These are phyloP conservation scores for Orientallactaga sibirica DNA, from an alignment of 2,797 vertebrate genomes.

Conservation along the genomic window DNA sequence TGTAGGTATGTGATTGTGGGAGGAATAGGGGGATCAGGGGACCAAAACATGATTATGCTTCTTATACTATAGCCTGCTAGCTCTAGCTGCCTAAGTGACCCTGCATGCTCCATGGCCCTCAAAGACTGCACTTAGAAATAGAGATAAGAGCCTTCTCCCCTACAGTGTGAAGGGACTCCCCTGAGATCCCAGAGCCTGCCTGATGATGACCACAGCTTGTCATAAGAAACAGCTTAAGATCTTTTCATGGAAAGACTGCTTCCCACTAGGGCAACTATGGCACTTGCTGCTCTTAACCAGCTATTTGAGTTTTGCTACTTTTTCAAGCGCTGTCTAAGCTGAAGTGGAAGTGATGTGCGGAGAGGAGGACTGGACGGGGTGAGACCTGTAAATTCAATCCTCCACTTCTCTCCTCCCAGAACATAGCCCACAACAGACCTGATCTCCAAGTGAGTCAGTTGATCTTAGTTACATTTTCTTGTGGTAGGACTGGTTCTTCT, in stretches of 20 bases:
- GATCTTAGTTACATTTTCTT: neutral
- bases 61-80: neutral
- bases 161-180: neutral
- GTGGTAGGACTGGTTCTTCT: neutral
- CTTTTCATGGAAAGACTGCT: accelerated
- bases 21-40: neutral
- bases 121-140: neutral
- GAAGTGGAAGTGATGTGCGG: neutral
- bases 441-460: neutral
- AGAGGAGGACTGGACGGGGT: neutral
- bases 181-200: neutral
- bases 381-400: neutral
- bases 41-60: neutral
- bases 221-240: neutral
- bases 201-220: neutral
- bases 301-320: neutral
- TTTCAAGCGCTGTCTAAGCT: neutral
- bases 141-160: neutral
- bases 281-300: neutral
- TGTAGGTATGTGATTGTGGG: neutral
- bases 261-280: accelerated
- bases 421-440: too few species aligned
- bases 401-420: neutral
- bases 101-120: neutral
- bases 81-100: neutral